phyloP scores from a whole-genome alignment of 2,888 invertebrate species.

The Crossocerus cetratus region DNA sequence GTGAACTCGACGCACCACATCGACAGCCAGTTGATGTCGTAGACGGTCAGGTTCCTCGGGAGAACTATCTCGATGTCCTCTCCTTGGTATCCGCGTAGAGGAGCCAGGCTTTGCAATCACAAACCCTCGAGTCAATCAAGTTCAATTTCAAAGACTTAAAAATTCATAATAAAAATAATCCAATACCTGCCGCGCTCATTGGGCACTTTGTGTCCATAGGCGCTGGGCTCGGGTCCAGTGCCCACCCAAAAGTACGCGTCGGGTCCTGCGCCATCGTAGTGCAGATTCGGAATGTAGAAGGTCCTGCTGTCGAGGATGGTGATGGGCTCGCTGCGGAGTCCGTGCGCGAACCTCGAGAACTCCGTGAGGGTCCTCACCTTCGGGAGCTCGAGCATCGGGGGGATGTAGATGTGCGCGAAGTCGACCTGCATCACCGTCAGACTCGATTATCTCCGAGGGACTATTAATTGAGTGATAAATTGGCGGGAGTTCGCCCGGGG shows the following conservation, averaged over 20 bases:
- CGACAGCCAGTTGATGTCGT: slow-evolving; percentile 94
- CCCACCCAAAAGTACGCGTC: slow-evolving; percentile 98
- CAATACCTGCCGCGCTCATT: slow-evolving; percentile 89
- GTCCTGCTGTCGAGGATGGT: slow-evolving; percentile 94
- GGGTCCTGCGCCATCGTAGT: slow-evolving; percentile 94
- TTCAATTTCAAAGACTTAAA: not conserved
- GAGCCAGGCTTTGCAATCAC: slow-evolving; percentile 80
- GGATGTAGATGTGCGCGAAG: slow-evolving; percentile 91
- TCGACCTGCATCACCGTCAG: slow-evolving; percentile 82
- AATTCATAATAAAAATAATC: not conserved
- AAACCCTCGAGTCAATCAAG: not conserved
- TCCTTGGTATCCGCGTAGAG: slow-evolving; percentile 91
- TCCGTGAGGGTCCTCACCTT: slow-evolving; percentile 89
- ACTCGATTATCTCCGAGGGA: not conserved
- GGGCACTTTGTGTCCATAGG: slow-evolving; percentile 91
- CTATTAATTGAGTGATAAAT: not conserved
- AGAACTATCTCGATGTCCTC: slow-evolving; percentile 94
- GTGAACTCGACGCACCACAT: slow-evolving; percentile 94
- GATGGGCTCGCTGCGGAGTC: slow-evolving; percentile 92
- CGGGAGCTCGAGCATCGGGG: slow-evolving; percentile 87
- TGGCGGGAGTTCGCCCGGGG: not conserved
- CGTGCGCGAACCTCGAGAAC: slow-evolving; percentile 92
- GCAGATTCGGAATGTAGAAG: slow-evolving; percentile 93
- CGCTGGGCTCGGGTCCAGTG: slow-evolving; percentile 88
- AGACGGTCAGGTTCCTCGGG: slow-evolving; percentile 89